phyloP scores from a whole-genome alignment of 2,113 vertebrate genomes.

The Sciurus niger region DNA sequence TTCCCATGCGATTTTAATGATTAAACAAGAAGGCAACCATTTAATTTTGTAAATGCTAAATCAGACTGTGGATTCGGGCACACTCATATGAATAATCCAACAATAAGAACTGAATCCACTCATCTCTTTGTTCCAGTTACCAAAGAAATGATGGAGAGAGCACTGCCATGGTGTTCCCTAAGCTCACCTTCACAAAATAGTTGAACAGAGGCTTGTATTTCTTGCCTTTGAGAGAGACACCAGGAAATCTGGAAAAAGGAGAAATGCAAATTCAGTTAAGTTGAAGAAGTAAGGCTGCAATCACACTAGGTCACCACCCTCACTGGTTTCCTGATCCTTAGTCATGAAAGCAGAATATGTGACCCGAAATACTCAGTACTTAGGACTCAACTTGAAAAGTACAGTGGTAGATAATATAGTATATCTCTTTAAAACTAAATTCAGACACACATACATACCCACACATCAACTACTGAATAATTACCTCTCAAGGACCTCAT shows the following conservation, averaged over 20 bases:
- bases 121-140: neutral
- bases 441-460: neutral
- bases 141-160: neutral
- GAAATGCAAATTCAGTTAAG: constrained; percentile 25
- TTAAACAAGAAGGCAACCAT: neutral
- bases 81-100: neutral
- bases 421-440: constrained; percentile 13
- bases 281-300: neutral
- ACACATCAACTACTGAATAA: constrained; percentile 61
- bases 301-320: neutral
- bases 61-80: neutral
- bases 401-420: neutral
- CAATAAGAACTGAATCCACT: neutral
- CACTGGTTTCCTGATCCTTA: neutral
- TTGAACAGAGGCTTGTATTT: constrained; percentile 96
- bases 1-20: neutral
- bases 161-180: fast-evolving
- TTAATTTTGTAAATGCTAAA: neutral
- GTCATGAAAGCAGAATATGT: neutral
- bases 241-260: constrained; percentile 93
- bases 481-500: constrained; percentile 95
- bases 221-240: constrained; percentile 94
- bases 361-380: neutral
- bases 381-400: neutral
- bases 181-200: constrained; percentile 95